phyloP scores from a whole-genome alignment of 2,113 vertebrate genomes.

The Bambusicola thoracicus region DNA sequence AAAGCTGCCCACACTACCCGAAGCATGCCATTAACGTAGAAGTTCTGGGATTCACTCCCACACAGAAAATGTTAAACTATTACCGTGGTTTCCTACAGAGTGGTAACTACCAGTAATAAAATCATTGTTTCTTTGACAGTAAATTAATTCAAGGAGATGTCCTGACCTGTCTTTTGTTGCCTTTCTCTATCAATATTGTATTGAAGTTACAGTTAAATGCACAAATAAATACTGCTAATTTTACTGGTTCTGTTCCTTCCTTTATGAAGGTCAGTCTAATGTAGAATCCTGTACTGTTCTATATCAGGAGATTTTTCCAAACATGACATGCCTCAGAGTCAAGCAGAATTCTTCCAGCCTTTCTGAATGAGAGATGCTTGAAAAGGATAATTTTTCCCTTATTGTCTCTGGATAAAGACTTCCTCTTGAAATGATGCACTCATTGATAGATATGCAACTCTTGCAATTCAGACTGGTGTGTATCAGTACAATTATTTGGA shows the following conservation, averaged over 20 bases:
- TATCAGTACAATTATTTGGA: neutral
- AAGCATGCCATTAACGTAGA: neutral
- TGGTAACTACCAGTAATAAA: neutral
- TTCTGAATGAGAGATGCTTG: neutral
- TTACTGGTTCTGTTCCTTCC: neutral
- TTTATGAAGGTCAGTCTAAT: neutral
- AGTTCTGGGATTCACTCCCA: rapidly evolving
- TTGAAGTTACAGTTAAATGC: neutral
- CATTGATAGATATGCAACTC: neutral
- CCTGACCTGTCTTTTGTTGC: neutral
- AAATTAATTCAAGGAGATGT: neutral
- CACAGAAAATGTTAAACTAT: neutral
- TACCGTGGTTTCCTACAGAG: neutral
- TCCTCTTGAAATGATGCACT: neutral
- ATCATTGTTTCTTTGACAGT: neutral
- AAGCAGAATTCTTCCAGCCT: neutral
- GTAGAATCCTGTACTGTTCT: neutral
- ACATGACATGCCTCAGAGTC: neutral
- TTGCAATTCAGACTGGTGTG: neutral
- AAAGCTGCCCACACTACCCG: neutral
- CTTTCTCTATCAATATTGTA: neutral
- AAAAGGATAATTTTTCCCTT: neutral
- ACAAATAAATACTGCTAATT: neutral
- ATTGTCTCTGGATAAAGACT: neutral
- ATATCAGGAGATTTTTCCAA: neutral